Conservation (phyloP, 1,140 invertebrate species). For the Euura saliciscinereae region DNA sequence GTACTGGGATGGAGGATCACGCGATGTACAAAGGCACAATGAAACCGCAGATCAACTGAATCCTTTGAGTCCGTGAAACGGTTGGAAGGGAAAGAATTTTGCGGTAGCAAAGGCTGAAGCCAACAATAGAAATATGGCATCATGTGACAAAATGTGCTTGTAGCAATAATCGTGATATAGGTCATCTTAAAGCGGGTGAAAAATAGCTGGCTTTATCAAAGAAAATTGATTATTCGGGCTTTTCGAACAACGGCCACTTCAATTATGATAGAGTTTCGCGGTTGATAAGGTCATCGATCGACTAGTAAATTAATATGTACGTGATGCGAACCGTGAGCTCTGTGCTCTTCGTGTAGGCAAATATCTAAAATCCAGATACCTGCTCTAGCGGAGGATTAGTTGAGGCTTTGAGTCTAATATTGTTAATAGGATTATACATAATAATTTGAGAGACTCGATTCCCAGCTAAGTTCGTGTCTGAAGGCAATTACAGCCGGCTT, state of each 20-base stretch:
- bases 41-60: neutral
- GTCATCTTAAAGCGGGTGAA: no score
- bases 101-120: neutral
- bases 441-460: conserved; percentile 32
- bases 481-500: conserved; percentile 1
- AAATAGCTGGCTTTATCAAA: no score
- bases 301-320: neutral
- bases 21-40: neutral
- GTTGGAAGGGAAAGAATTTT: neutral
- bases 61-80: neutral
- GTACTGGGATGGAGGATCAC: neutral
- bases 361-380: neutral
- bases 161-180: no score
- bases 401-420: conserved; percentile 16
- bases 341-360: neutral
- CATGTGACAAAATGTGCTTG: no score
- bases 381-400: neutral
- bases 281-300: neutral
- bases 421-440: conserved; percentile 31
- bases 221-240: no score
- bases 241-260: no score
- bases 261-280: neutral
- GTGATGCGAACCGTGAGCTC: neutral
- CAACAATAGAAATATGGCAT: neutral
- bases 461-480: conserved; percentile 19